These are phyloP conservation scores for Philotrypesis tridentata DNA, from an alignment of 1,140 invertebrate species.

Conservation along the genomic window DNA sequence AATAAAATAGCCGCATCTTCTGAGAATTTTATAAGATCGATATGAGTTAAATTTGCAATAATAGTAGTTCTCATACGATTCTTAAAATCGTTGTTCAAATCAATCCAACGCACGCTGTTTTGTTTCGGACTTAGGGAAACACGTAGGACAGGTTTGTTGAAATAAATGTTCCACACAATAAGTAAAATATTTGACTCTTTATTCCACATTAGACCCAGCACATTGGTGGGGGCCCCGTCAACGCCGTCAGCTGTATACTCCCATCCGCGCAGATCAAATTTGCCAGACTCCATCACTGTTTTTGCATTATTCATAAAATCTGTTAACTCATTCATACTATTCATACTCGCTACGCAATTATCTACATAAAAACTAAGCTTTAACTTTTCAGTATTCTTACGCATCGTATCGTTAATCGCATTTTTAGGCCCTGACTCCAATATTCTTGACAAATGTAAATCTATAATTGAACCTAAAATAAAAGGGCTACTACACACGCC, in stretches of 20 bases:
- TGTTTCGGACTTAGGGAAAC: too few species aligned
- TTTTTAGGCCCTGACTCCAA: not conserved
- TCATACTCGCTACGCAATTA: not conserved
- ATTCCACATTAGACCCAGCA: slow-evolving; percentile 37
- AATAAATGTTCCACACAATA: too few species aligned
- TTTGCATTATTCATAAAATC: slow-evolving; percentile 31
- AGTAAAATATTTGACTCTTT: too few species aligned
- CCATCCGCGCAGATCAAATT: slow-evolving; percentile 39
- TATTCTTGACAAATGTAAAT: not conserved
- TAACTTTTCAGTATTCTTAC: not conserved
- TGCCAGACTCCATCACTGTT: slow-evolving; percentile 18
- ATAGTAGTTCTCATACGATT: too few species aligned
- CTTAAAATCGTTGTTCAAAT: too few species aligned
- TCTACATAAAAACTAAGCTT: slow-evolving; percentile 3
- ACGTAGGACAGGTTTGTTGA: too few species aligned
- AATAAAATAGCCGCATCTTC: too few species aligned
- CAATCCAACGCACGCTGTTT: too few species aligned
- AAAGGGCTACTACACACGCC: not conserved
- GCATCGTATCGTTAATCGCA: not conserved
- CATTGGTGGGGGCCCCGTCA: not conserved
- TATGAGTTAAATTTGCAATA: too few species aligned
- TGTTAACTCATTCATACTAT: not conserved
- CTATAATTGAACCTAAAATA: not conserved
- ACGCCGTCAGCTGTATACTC: slow-evolving; percentile 9
- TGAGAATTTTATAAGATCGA: too few species aligned